Evolutionary conservation across 2,888 invertebrate species (phyloP).

Genomic region (Leptinotarsa juncta): DNA sequence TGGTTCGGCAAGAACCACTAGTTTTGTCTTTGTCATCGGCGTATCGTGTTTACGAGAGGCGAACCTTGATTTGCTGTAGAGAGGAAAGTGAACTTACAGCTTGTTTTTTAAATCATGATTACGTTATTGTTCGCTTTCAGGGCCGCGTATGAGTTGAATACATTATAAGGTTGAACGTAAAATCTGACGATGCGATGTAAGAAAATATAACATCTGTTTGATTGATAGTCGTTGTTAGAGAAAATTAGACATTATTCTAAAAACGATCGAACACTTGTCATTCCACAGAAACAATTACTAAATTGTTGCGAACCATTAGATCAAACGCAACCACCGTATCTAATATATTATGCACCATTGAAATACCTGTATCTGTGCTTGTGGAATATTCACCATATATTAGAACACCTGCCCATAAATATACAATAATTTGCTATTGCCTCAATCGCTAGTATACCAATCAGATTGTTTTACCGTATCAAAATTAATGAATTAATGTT

Average conservation of each 20-base stretch:
- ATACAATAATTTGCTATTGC: constrained; percentile 38
- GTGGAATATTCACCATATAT: constrained; percentile 43
- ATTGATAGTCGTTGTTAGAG: constrained; percentile 6
- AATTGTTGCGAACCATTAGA: constrained; percentile 7
- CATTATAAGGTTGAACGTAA: constrained; percentile 27
- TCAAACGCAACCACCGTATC: not conserved
- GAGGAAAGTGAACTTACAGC: constrained; percentile 45
- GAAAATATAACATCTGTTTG: constrained; percentile 33
- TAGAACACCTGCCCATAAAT: constrained; percentile 46
- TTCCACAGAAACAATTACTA: constrained; percentile 1
- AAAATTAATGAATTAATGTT: constrained; percentile 30
- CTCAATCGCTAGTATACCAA: constrained; percentile 17
- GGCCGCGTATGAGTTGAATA: constrained; percentile 35
- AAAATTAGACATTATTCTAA: constrained; percentile 3
- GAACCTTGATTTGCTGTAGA: constrained; percentile 41
- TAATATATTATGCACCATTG: constrained; percentile 36
- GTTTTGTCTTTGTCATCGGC: constrained; percentile 41
- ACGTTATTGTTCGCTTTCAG: constrained; percentile 45
- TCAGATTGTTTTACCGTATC: constrained; percentile 31
- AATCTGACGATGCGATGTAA: constrained; percentile 35
- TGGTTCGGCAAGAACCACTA: constrained; percentile 35
- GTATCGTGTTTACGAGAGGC: constrained; percentile 34
- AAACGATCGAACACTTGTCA: not conserved
- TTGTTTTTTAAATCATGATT: constrained; percentile 45
- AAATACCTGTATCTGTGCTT: constrained; percentile 38